Conservation (phyloP, 2,797 vertebrate species). For the Amniataba percoides region DNA sequence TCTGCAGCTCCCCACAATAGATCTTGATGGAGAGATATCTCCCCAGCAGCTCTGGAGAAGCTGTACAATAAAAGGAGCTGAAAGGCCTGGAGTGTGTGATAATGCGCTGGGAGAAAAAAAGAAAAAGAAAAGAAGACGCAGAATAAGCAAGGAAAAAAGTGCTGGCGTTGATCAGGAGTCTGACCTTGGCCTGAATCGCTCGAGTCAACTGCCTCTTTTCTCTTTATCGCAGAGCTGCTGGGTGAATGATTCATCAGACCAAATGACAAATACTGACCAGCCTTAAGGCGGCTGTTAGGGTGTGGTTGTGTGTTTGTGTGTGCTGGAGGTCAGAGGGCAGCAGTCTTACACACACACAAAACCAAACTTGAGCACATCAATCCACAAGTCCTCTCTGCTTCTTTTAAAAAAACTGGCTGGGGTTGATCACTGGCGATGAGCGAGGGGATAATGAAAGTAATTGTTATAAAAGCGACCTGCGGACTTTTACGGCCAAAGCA, state of each 20-base stretch:
- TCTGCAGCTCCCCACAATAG: constrained; percentile 54
- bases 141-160: background rate
- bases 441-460: constrained; percentile 41
- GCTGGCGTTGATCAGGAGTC: background rate
- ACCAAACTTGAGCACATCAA: constrained; percentile 48
- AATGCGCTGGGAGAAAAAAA: constrained; percentile 11
- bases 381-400: constrained; percentile 49
- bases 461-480: constrained; percentile 36
- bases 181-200: constrained; percentile 32
- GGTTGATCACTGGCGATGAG: constrained; percentile 9
- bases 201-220: background rate
- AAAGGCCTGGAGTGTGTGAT: constrained; percentile 51
- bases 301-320: constrained; percentile 43
- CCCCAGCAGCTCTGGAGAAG: constrained; percentile 62
- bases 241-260: constrained; percentile 52
- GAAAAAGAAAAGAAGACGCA: no score
- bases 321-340: constrained; percentile 63
- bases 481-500: constrained; percentile 45
- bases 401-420: constrained; percentile 40
- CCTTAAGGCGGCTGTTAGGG: constrained; percentile 42
- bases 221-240: background rate
- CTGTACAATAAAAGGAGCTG: constrained; percentile 33
- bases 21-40: constrained; percentile 66
- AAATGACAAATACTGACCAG: constrained; percentile 46
- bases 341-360: constrained; percentile 50